These are phyloP conservation scores for Leistus spinibarbis DNA, from an alignment of 2,888 invertebrate species.

Conservation along the genomic window DNA sequence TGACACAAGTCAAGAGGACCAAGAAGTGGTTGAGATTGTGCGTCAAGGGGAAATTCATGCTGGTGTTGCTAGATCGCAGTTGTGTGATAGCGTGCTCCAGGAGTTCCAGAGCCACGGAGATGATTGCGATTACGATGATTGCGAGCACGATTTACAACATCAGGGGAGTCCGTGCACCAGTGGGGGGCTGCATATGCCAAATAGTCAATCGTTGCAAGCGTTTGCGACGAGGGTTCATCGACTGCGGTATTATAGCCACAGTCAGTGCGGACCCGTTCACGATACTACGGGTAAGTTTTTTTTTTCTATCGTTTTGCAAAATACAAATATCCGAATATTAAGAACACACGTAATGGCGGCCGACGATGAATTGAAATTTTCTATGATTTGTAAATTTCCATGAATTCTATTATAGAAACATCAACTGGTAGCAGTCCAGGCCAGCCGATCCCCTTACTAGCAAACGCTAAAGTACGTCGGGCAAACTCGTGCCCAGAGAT, in stretches of 20 bases:
- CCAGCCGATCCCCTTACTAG: slow-evolving; percentile 43
- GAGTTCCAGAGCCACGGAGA: slow-evolving; percentile 45
- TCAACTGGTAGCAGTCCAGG: slow-evolving; percentile 59
- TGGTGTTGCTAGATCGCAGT: slow-evolving; percentile 34
- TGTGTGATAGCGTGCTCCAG: slow-evolving; percentile 55
- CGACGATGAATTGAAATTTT: too few species aligned
- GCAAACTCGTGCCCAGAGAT: slow-evolving; percentile 73
- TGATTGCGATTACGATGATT: slow-evolving; percentile 54
- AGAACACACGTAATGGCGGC: too few species aligned
- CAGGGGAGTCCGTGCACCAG: slow-evolving; percentile 62
- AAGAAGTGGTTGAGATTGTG: slow-evolving; percentile 63
- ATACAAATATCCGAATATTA: too few species aligned
- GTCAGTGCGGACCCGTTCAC: slow-evolving; percentile 64
- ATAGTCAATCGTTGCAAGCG: slow-evolving; percentile 62
- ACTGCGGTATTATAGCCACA: slow-evolving; percentile 67
- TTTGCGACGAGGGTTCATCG: slow-evolving; percentile 64
- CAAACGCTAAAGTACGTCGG: slow-evolving; percentile 60
- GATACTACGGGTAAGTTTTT: slow-evolving; percentile 9
- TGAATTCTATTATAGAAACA: slow-evolving; percentile 45
- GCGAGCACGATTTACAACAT: slow-evolving; percentile 48
- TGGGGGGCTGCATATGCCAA: slow-evolving; percentile 68
- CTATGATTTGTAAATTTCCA: too few species aligned
- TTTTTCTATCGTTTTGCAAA: too few species aligned
- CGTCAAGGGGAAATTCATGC: slow-evolving; percentile 49
- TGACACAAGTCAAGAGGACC: slow-evolving; percentile 57